phyloP scores from a whole-genome alignment of 2,113 vertebrate genomes.

The Orientallactaga bullata region DNA sequence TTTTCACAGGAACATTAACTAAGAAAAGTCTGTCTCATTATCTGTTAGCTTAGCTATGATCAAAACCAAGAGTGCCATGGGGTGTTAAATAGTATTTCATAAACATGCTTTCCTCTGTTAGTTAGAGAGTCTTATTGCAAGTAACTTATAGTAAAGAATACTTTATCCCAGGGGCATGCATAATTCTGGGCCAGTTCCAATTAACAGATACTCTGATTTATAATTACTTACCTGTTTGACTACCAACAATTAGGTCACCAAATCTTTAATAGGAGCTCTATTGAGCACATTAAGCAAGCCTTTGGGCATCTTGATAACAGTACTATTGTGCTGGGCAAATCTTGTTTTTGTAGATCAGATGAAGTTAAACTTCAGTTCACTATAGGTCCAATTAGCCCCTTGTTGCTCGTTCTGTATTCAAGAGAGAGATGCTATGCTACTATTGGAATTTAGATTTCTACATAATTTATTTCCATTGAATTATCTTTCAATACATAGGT shows the following conservation, averaged over 20 bases:
- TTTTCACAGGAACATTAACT: background rate
- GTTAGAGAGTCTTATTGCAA: conserved; percentile 21
- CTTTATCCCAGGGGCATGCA: conserved; percentile 7
- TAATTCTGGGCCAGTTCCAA: conserved; percentile 57
- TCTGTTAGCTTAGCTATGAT: background rate
- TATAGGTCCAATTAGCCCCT: conserved; percentile 9
- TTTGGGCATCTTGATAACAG: conserved; percentile 40
- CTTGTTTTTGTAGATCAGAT: conserved; percentile 34
- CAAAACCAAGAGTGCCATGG: background rate
- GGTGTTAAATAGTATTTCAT: conserved; percentile 24
- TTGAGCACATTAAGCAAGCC: background rate
- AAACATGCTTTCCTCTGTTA: background rate
- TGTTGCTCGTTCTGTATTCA: background rate
- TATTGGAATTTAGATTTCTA: background rate
- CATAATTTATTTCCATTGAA: background rate
- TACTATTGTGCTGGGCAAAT: background rate
- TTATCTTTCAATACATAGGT: background rate
- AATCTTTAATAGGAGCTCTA: conserved; percentile 44
- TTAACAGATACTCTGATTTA: conserved; percentile 68
- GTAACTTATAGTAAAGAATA: background rate
- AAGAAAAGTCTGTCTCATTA: background rate
- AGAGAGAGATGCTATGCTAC: background rate
- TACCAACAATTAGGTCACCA: conserved; percentile 53
- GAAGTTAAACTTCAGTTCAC: conserved; percentile 50
- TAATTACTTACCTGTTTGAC: conserved; percentile 60